Conservation (phyloP, 1,140 invertebrate genomes). For the Ceratina japonica region DNA sequence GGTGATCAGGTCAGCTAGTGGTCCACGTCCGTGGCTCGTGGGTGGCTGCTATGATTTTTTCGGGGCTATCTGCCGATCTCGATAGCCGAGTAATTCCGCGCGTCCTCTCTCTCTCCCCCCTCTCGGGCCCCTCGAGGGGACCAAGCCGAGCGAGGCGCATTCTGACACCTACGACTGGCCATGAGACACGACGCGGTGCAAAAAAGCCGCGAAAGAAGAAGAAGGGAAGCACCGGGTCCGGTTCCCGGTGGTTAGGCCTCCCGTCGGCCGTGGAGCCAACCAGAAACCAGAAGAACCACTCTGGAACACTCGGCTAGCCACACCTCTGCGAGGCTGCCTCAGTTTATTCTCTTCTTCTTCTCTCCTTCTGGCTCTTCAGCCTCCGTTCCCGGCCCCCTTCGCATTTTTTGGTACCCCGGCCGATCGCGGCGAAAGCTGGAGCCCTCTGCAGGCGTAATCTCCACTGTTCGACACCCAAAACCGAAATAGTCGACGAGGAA, state of each 20-base stretch:
- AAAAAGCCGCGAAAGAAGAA: slow-evolving; percentile 61
- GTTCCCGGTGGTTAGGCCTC: slow-evolving; percentile 75
- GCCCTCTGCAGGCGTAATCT: slow-evolving; percentile 72
- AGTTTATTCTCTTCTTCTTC: slow-evolving; percentile 46
- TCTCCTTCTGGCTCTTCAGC: slow-evolving; percentile 57
- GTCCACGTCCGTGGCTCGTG: slow-evolving; percentile 65
- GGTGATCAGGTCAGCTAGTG: slow-evolving; percentile 2
- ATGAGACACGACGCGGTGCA: slow-evolving; percentile 61
- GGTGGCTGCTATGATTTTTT: slow-evolving; percentile 79
- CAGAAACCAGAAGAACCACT: slow-evolving; percentile 76
- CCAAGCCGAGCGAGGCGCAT: slow-evolving; percentile 68
- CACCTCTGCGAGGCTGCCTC: slow-evolving; percentile 72
- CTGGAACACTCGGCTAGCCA: slow-evolving; percentile 75
- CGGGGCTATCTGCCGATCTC: slow-evolving; percentile 74
- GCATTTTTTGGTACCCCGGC: slow-evolving; percentile 53
- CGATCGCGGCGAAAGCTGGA: slow-evolving; percentile 71
- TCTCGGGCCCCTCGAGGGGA: slow-evolving; percentile 14
- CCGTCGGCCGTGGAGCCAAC: slow-evolving; percentile 76
- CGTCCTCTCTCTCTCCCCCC: slow-evolving; percentile 43
- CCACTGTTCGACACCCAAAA: background rate
- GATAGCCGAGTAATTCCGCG: slow-evolving; percentile 76
- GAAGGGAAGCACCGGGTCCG: slow-evolving; percentile 57
- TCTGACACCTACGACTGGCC: slow-evolving; percentile 75
- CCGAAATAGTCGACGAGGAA: no score
- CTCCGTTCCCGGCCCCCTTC: slow-evolving; percentile 44